Base-by-base conservation (phyloP, 1,140 invertebrate genomes). In the Diorhabda carinulata region DNA sequence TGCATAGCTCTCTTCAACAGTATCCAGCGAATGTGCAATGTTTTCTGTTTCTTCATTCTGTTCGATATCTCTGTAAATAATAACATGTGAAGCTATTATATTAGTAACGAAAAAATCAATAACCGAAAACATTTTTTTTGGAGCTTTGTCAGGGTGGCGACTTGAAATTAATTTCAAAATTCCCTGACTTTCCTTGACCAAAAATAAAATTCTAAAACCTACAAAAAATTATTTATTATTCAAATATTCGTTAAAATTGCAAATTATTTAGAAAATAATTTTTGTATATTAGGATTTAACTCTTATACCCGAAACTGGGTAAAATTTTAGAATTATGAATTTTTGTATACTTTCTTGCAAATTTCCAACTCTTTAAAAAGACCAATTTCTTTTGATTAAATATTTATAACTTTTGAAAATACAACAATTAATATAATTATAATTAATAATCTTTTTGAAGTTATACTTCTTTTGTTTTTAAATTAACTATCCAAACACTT, bases 51-150 rank as follows among this genome's bases (percentile, higher is more conserved):
- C 61, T 4, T 47, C 61, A 63, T 44, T n/a, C 9, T 63, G 43
- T 3, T 63, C 61, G 8, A 63, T 44, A 63, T 63, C 3, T 44
- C 61, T 63, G 43, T 45, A 63, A 63, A 63, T 63, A 52, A 64
- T 52, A 64, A 64, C n/a, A 43, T 64, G 61, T n/a, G 9, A 52
- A 45, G 61, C 45, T 9, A 64, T 64, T 64, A 43, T 64, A 64
- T 64, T 2, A 64, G 7, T 64, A 64, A 64, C n/a, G n/a, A n/a
- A n/a, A n/a, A n/a, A n/a, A n/a, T n/a, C n/a, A n/a, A n/a, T n/a
- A n/a, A n/a, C n/a, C n/a, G n/a, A n/a, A n/a, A n/a, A n/a, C n/a
- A n/a, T n/a, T n/a, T n/a, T n/a, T n/a, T n/a, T n/a, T 25, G 4
- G 41, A 8, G 43, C 5, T 62, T 41, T 41, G 25, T 61, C 42